Conservation (phyloP, 1,140 invertebrate genomes). For the Drosophila albomicans region DNA sequence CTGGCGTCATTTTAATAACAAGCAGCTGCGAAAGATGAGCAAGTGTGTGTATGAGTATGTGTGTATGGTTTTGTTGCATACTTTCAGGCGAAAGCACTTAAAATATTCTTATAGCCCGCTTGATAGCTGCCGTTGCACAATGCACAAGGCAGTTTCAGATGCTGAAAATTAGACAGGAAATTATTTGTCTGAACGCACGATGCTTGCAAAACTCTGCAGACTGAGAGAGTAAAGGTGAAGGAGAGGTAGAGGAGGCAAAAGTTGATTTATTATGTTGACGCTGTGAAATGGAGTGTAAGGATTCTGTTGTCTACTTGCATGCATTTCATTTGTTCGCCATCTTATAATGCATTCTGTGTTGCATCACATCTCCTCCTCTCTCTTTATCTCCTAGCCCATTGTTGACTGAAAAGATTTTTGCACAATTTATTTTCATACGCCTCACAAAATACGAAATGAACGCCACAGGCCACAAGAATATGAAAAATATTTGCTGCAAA, state of each 20-base stretch:
- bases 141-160: slow-evolving; percentile 22
- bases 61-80: slow-evolving; percentile 28
- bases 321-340: slow-evolving; percentile 54
- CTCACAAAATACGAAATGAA: slow-evolving; percentile 42
- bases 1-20: slow-evolving; percentile 49
- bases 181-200: slow-evolving; percentile 47
- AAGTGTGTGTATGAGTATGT: neutral
- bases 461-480: slow-evolving; percentile 18
- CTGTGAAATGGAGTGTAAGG: slow-evolving; percentile 58
- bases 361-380: neutral
- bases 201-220: slow-evolving; percentile 9
- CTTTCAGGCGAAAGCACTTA: slow-evolving; percentile 31
- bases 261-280: slow-evolving; percentile 68
- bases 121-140: slow-evolving; percentile 23
- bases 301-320: slow-evolving; percentile 57
- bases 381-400: neutral
- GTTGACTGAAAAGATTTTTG: slow-evolving; percentile 24
- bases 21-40: slow-evolving; percentile 1
- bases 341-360: slow-evolving; percentile 31
- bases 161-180: slow-evolving; percentile 64
- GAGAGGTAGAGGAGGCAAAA: slow-evolving; percentile 14
- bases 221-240: neutral
- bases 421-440: slow-evolving; percentile 46
- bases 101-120: slow-evolving; percentile 24
- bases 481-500: slow-evolving; percentile 24